A percentile compares a stretch with the other conserved stretches of the same genome.
Conservation (phyloP, 2,888 invertebrate genomes). For the Crepidodera aurea region DNA sequence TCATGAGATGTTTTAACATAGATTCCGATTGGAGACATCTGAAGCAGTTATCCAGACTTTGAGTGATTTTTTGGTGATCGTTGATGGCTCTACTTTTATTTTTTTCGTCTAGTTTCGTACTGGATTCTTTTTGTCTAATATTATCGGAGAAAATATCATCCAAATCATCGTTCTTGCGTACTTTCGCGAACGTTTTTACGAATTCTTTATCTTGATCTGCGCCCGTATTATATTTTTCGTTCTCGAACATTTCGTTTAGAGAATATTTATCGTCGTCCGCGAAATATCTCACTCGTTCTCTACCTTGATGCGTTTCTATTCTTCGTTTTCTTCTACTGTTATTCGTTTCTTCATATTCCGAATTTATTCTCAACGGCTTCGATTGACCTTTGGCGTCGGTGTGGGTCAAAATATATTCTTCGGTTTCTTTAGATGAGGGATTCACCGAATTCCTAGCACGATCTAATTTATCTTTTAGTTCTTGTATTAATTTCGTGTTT, state of each 20-base stretch:
- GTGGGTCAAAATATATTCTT: constrained; percentile 72
- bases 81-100: constrained; percentile 74
- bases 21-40: constrained; percentile 83
- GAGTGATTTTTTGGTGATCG: constrained; percentile 75
- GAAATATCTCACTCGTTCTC: constrained; percentile 83
- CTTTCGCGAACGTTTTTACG: constrained; percentile 74
- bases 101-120: constrained; percentile 68
- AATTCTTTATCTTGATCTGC: constrained; percentile 85
- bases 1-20: constrained; percentile 84
- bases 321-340: constrained; percentile 63
- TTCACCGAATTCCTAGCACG: constrained; percentile 66
- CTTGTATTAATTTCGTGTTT: constrained; percentile 71
- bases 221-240: constrained; percentile 81
- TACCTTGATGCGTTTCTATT: constrained; percentile 75
- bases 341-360: constrained; percentile 61
- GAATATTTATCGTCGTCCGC: constrained; percentile 90
- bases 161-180: constrained; percentile 75
- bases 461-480: constrained; percentile 79
- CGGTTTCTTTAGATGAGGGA: constrained; percentile 39
- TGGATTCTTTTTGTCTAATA: constrained; percentile 72
- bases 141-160: constrained; percentile 87
- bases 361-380: constrained; percentile 66
- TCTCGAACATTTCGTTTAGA: constrained; percentile 84
- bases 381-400: constrained; percentile 74
- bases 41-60: constrained; percentile 80